Percentiles rank a stretch among this genome's conserved stretches.
Conservation (phyloP, 2,113 vertebrate genomes). For the Vulpes ferrilata region DNA sequence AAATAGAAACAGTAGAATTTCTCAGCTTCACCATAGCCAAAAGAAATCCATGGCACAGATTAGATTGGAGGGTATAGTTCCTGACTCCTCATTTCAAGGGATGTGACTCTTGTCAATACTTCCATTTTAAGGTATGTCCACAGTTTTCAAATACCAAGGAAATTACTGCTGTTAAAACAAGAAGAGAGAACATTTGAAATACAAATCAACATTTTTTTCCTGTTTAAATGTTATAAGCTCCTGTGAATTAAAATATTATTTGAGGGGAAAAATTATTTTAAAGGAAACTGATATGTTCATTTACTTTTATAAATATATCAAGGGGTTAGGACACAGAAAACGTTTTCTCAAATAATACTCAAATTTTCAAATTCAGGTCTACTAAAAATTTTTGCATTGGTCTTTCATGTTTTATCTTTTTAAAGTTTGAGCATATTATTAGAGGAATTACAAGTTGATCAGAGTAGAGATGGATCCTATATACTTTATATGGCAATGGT, state of each 20-base stretch:
- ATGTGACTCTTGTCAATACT: neutral
- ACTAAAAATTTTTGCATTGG: neutral
- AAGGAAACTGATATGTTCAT: neutral
- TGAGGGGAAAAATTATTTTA: neutral
- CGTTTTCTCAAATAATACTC: neutral
- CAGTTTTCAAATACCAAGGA: neutral
- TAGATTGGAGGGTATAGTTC: neutral
- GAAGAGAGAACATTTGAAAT: neutral
- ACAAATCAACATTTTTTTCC: neutral
- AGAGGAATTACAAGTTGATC: neutral
- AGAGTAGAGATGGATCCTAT: neutral
- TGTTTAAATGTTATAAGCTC: neutral
- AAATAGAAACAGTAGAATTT: neutral
- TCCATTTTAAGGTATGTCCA: neutral
- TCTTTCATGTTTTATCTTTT: neutral
- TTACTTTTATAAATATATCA: neutral
- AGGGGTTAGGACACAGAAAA: neutral
- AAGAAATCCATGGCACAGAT: neutral
- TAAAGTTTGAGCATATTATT: neutral
- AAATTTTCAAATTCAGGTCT: neutral
- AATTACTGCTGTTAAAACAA: neutral
- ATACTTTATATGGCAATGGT: neutral
- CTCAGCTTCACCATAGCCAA: neutral
- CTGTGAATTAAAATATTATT: conserved; percentile 11
- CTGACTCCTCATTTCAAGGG: neutral